phyloP scores from a whole-genome alignment of 2,113 vertebrate genomes.

The Columba livia region DNA sequence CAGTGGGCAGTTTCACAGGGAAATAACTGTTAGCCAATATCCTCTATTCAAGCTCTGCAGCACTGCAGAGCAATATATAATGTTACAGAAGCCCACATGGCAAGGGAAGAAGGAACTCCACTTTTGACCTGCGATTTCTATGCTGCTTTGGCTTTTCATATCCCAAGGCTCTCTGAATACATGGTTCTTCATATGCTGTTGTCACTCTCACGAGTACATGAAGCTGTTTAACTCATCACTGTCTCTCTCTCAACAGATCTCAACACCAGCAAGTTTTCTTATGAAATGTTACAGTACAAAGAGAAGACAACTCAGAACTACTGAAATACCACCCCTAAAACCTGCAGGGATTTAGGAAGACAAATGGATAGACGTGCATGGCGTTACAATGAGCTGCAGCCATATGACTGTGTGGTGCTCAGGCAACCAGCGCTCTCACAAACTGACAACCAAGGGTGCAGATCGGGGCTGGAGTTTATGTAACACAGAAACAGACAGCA shows the following conservation, averaged over 20 bases:
- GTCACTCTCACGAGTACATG: rapidly evolving
- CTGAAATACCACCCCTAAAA: not conserved
- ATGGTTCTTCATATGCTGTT: not conserved
- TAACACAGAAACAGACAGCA: not conserved
- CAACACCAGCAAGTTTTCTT: not conserved
- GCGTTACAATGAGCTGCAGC: not conserved
- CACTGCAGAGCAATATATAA: not conserved
- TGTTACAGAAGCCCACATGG: not conserved
- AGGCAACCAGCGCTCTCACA: rapidly evolving
- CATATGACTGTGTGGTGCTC: not conserved
- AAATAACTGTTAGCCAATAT: not conserved
- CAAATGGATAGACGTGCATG: not conserved
- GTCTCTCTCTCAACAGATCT: not conserved
- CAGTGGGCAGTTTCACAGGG: not conserved
- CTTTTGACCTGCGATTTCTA: not conserved
- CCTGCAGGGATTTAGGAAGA: not conserved
- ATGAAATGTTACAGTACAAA: not conserved
- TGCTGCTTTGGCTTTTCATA: not conserved
- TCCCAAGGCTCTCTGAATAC: not conserved
- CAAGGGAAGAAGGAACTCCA: not conserved
- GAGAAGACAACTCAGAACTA: not conserved
- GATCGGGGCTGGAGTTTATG: not conserved
- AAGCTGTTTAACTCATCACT: not conserved
- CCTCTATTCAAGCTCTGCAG: not conserved
- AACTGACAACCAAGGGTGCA: not conserved